These are phyloP conservation scores for Drosophila azteca DNA, from an alignment of 1,140 invertebrate genomes.

Conservation along the genomic window DNA sequence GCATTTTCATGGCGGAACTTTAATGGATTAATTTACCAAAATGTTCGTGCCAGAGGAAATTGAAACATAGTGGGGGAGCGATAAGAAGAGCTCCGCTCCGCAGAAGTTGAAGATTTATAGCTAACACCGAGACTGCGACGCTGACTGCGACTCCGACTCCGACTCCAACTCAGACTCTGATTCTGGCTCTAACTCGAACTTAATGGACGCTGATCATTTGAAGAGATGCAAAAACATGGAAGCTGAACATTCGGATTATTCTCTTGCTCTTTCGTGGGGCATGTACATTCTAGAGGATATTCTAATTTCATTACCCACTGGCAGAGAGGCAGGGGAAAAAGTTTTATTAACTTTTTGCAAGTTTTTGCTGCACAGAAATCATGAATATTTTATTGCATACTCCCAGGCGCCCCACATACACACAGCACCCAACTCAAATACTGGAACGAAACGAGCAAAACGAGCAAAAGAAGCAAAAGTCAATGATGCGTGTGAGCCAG, in stretches of 20 bases:
- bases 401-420: conserved; percentile 13
- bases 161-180: too few relatives aligned
- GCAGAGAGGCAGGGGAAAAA: conserved; percentile 38
- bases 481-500: conserved; percentile 58
- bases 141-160: too few relatives aligned
- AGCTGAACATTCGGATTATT: conserved; percentile 30
- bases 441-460: conserved; percentile 9
- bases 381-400: conserved; percentile 74
- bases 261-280: conserved; percentile 3
- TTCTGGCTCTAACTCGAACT: conserved; percentile 9
- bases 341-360: conserved; percentile 68
- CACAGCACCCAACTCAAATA: background rate
- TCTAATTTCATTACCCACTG: conserved; percentile 52
- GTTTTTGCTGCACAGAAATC: conserved; percentile 42
- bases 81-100: conserved; percentile 18
- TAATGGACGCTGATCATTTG: conserved; percentile 55
- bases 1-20: conserved; percentile 78
- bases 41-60: conserved; percentile 71
- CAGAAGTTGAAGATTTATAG: conserved; percentile 31
- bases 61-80: conserved; percentile 55
- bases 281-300: conserved; percentile 10
- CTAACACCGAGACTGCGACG: conserved; percentile 8
- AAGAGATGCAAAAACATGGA: conserved; percentile 41
- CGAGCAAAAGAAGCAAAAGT: conserved; percentile 36
- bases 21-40: conserved; percentile 79